A percentile compares a stretch with the other conserved stretches of the same genome.
Evolutionary conservation across 2,113 vertebrate genomes (phyloP).

Genomic region (Platycercus adscitus): DNA sequence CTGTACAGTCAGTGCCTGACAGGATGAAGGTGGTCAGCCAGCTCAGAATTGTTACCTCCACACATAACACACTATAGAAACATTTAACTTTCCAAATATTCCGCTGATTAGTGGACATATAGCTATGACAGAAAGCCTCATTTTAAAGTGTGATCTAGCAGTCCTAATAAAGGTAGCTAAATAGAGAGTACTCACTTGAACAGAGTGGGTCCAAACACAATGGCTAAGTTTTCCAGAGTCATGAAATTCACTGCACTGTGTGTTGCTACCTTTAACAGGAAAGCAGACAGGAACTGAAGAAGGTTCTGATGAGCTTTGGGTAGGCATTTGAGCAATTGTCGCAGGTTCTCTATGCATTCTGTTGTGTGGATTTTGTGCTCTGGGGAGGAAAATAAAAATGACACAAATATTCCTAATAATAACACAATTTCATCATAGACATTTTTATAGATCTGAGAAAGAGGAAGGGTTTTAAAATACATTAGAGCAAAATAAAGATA

Average conservation of each 20-base stretch:
- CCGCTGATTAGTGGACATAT: fast-evolving
- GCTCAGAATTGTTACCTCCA: neutral
- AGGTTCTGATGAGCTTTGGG: conserved; percentile 70
- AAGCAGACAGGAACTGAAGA: conserved; percentile 77
- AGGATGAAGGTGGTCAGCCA: neutral
- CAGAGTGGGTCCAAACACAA: conserved; percentile 82
- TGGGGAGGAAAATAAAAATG: neutral
- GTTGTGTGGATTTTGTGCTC: conserved; percentile 46
- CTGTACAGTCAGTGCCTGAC: neutral
- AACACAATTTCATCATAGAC: neutral
- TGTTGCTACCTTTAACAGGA: conserved; percentile 76
- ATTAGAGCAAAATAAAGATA: neutral
- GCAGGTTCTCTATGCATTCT: conserved; percentile 63
- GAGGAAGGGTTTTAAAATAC: neutral
- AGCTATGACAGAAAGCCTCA: neutral
- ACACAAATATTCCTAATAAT: neutral
- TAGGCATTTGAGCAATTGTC: conserved; percentile 60
- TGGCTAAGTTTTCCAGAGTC: conserved; percentile 81
- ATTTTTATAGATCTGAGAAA: neutral
- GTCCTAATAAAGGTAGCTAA: neutral
- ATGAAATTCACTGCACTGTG: conserved; percentile 81
- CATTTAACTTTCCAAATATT: neutral
- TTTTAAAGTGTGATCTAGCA: neutral
- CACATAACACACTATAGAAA: neutral
- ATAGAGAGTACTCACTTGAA: conserved; percentile 66